These are phyloP conservation scores for Chaetorhynchus papuensis DNA, from an alignment of 2,113 vertebrate species.

Conservation along the genomic window DNA sequence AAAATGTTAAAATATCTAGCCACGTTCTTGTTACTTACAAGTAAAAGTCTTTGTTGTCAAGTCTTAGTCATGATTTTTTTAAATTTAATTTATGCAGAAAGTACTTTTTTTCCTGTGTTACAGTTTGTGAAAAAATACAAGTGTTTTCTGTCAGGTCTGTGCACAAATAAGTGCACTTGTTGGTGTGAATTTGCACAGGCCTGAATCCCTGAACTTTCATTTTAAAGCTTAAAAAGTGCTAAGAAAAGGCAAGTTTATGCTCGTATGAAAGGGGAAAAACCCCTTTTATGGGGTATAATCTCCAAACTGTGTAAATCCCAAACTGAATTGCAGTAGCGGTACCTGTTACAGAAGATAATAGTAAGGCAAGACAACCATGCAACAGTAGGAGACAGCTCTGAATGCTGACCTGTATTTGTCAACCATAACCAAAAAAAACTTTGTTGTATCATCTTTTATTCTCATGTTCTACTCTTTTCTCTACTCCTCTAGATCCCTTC, in stretches of 20 bases:
- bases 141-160: background rate
- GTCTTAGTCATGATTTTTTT: background rate
- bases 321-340: background rate
- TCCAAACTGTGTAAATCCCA: background rate
- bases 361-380: background rate
- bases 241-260: background rate
- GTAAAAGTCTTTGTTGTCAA: background rate
- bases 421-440: rapidly evolving
- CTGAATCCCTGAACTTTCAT: background rate
- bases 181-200: background rate
- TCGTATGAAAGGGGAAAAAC: background rate
- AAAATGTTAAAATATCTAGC: background rate
- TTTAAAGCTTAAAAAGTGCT: background rate
- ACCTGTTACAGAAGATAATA: background rate
- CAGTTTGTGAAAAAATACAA: background rate
- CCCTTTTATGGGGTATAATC: background rate
- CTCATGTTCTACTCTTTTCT: background rate
- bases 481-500: background rate
- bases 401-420: background rate
- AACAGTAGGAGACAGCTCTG: background rate
- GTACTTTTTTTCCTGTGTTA: background rate
- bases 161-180: background rate
- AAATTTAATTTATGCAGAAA: background rate
- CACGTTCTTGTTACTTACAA: background rate
- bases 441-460: background rate